phyloP scores from a whole-genome alignment of 2,113 vertebrate genomes.

The Osmerus eperlanus region DNA sequence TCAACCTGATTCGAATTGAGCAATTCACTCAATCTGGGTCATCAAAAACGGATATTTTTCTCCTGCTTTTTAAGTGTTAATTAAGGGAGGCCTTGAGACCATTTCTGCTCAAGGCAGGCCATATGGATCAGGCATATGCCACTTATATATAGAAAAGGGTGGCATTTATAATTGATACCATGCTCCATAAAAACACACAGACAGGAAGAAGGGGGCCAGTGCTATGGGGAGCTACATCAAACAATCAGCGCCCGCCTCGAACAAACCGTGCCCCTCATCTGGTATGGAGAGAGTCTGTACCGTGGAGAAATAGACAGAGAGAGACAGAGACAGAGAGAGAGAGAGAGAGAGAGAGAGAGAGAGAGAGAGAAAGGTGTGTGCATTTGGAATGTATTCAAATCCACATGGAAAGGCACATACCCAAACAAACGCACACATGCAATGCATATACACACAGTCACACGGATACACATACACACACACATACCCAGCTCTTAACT shows the following conservation, averaged over 20 bases:
- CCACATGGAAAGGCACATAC: no score
- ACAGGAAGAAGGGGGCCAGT: conserved; percentile 43
- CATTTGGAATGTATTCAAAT: conserved; percentile 15
- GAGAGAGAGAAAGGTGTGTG: conserved; percentile 20
- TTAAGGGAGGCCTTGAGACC: conserved; percentile 36
- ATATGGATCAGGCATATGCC: conserved; percentile 70
- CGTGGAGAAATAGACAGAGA: conserved; percentile 4
- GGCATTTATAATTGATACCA: conserved; percentile 68
- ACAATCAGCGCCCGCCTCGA: conserved; percentile 43
- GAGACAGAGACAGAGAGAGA: neutral
- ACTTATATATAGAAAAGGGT: conserved; percentile 52
- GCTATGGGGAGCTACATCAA: conserved; percentile 59
- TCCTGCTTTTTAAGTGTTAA: conserved; percentile 55
- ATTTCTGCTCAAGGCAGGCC: conserved; percentile 55
- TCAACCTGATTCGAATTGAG: conserved; percentile 2
- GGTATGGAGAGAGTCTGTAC: conserved; percentile 23
- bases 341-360: conserved; percentile 4
- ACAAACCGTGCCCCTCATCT: conserved; percentile 37
- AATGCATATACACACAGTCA: no score
- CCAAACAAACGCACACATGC: no score
- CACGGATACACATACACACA: no score
- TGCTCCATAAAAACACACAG: conserved; percentile 61
- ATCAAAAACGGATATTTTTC: conserved; percentile 36
- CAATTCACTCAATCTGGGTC: conserved; percentile 30
- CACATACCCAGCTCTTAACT: no score